Evolutionary conservation across 2,888 invertebrate species (phyloP), one percentile per base, ranked within the genome.

Genomic region (Smittia sp.): DNA sequence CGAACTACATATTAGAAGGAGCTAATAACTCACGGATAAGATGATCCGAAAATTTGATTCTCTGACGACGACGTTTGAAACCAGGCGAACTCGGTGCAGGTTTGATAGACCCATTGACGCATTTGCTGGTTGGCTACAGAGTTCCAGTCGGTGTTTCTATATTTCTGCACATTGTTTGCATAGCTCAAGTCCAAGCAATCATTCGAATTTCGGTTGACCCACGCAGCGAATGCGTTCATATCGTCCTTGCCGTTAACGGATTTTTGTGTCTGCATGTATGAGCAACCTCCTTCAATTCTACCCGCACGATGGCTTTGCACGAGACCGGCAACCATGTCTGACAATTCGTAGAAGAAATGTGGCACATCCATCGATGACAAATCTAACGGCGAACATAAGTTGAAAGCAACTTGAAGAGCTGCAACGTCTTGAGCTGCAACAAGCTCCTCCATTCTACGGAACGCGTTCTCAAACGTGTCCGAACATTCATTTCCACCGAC

Each of bases 31-130:
- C n/a, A n/a, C 0, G 81, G 81, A 75, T 80, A 80, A 41, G 77
- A 78, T 2, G 68, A 77, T 24, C 82, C 81, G 13, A 87, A 87
- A 0, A 90, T 89, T 75, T 89, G 88, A 0, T 82, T 78, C 0
- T 77, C 65, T 13, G 88, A 86, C 75, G 83, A 85, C 0, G 92
- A 89, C 1, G 90, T 88, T 83, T 93, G 93, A 81, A 87, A 93
- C 85, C 89, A 94, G 73, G 93, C 94, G 80, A 88, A 94, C 83
- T 95, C 93, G 68, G 89, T 89, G 80, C 95, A 95, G 0, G 92
- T 92, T 82, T 94, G 94, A 80, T 91, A 93, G 1, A 85, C 86
- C 93, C 94, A 94, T 62, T 89, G 86, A 0, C 92, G 87, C 80
- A 69, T 69, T 69, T 69, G 69, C 4, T 22, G 69, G 18, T 69